Evolutionary conservation across 2,888 invertebrate genomes (phyloP), one percentile per base, ranked within the genome.

Genomic region (Lasioglossum pauxillum): DNA sequence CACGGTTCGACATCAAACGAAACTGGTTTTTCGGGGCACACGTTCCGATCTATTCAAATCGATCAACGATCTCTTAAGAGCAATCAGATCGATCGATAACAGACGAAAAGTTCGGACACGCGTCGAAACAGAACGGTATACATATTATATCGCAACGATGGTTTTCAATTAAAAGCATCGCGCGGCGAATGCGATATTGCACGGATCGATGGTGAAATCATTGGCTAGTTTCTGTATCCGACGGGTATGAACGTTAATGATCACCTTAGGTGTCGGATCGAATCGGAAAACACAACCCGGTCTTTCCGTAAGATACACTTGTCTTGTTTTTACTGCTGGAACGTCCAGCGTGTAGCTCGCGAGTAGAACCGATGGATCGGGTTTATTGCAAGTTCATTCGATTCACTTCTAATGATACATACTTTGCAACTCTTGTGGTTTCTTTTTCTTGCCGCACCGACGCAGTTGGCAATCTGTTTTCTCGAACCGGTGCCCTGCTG

Each of bases 11-110:
- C 27, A 75, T 27, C 46, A 16, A 31, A 64, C 27, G 80, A 49
- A 85, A 86, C 86, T 67, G 78, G 86, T 86, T 86, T 85, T 85
- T 86, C 86, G 81, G 46, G 23, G 38, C 23, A 4, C 31, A 41
- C 27, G 16, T 31, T n/a, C 38, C 19, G 67, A 31, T 35, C 31
- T 31, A 67, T 67, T 31, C 44, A 35, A 60, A 75, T 69, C 69
- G 46, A 83, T 60, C 27, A 41, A 35, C 53, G 67, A 27, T 49
- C 76, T 67, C 57, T 78, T 57, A 7, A 41, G 46, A 44, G 41
- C 67, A 67, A 77, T 38, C 49, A 38, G 57, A 74, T 72, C n/a
- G 44, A 38, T 5, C 16, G 53, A 46, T 53, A 53, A 53, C 10
- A 4, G 53, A 0, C 23, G 49, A 53, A 53, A 53, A n/a, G 10